Conservation (phyloP, 2,888 invertebrate genomes). For the Torymus auratus region DNA sequence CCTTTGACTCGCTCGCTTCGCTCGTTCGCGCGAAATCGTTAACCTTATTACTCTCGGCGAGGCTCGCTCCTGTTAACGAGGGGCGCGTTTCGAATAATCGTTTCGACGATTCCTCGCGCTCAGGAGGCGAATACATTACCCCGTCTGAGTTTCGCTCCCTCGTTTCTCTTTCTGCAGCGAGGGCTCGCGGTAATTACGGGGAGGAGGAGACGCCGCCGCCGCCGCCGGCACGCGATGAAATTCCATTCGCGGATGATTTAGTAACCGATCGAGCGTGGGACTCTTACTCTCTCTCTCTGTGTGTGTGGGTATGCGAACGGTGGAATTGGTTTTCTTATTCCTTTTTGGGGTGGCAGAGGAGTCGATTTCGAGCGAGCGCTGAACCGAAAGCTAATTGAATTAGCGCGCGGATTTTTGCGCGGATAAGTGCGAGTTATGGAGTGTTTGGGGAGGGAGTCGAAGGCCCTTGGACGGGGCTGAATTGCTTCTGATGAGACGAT, state of each 20-base stretch:
- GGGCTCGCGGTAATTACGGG: slow-evolving; percentile 1
- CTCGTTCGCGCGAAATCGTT: slow-evolving; percentile 18
- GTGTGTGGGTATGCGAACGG: too few species aligned
- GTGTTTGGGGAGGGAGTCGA: too few species aligned
- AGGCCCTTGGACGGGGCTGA: too few species aligned
- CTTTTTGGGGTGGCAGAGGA: too few species aligned
- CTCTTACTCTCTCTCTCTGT: neutral
- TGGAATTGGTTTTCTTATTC: too few species aligned
- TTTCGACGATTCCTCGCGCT: slow-evolving; percentile 32
- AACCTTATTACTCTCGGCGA: slow-evolving; percentile 23
- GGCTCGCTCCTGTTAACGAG: slow-evolving; percentile 12
- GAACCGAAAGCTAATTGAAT: slow-evolving; percentile 10
- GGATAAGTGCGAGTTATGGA: neutral
- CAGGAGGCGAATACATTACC: neutral
- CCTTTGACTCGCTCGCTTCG: slow-evolving; percentile 8
- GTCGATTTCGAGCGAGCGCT: neutral
- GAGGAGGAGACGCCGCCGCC: neutral
- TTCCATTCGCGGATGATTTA: slow-evolving; percentile 43
- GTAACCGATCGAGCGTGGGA: slow-evolving; percentile 35
- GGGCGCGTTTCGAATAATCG: slow-evolving; percentile 39
- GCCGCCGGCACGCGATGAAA: slow-evolving; percentile 25
- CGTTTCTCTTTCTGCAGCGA: neutral
- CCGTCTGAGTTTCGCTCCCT: neutral
- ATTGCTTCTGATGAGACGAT: too few species aligned
- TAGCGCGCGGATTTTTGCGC: slow-evolving; percentile 7